Conservation (phyloP, 2,797 vertebrate genomes). For the Megaceryle alcyon region DNA sequence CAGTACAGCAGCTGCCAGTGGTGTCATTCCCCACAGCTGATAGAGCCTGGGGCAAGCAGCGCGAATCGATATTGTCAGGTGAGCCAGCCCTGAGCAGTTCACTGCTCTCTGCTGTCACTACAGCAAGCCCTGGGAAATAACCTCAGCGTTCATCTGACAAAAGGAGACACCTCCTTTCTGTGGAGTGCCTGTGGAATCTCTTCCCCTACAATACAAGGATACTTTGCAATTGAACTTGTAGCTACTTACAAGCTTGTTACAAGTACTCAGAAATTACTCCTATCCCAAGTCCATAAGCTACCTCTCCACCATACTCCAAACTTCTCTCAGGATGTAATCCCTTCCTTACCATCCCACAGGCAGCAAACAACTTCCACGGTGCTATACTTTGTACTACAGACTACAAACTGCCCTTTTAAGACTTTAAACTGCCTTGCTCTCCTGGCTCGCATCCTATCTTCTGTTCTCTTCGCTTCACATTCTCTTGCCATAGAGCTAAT, state of each 20-base stretch:
- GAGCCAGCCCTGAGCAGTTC: not conserved
- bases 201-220: not conserved
- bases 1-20: accelerated
- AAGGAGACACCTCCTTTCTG: not conserved
- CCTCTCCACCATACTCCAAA: not conserved
- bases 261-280: not conserved
- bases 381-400: not conserved
- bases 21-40: not conserved
- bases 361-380: not conserved
- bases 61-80: not conserved
- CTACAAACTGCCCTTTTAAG: not conserved
- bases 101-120: not conserved
- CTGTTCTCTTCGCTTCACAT: not conserved
- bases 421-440: not conserved
- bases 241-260: not conserved
- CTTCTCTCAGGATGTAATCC: not conserved
- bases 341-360: not conserved
- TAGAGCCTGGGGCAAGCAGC: not conserved
- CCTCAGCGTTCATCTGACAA: not conserved
- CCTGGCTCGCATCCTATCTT: not conserved
- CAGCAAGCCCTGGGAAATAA: not conserved
- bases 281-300: not conserved
- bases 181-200: not conserved
- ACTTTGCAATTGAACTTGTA: not conserved
- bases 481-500: not conserved